Conservation (phyloP, 2,797 vertebrate species). For the Trachops cirrhosus region DNA sequence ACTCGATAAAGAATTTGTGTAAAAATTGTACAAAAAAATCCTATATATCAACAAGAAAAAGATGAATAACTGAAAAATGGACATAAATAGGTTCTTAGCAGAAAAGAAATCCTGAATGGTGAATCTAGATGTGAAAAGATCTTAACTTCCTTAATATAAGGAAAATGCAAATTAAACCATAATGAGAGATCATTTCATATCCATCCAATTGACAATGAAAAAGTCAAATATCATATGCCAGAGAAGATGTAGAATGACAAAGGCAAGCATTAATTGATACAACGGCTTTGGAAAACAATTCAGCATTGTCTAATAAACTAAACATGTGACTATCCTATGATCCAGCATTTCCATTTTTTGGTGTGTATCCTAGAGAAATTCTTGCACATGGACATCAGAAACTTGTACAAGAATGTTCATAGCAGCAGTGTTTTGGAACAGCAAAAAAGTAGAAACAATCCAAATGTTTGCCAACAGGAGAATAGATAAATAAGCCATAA, state of each 20-base stretch:
- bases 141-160: not conserved
- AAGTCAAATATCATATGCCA: not conserved
- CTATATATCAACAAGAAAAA: not conserved
- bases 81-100: not conserved
- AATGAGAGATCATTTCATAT: not conserved
- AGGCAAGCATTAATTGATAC: not conserved
- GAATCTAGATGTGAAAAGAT: not conserved
- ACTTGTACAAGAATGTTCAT: not conserved
- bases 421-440: not conserved
- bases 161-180: not conserved
- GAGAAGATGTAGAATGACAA: not conserved
- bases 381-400: not conserved
- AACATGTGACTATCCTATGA: not conserved
- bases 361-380: not conserved
- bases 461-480: not conserved
- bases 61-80: not conserved
- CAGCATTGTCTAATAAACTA: not conserved
- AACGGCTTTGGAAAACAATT: not conserved
- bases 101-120: not conserved
- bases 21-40: not conserved
- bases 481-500: not conserved
- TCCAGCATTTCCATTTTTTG: not conserved
- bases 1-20: not conserved
- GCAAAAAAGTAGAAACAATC: not conserved
- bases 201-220: not conserved